Conservation (phyloP, 2,797 vertebrate species). For the Lepus townsendii region DNA sequence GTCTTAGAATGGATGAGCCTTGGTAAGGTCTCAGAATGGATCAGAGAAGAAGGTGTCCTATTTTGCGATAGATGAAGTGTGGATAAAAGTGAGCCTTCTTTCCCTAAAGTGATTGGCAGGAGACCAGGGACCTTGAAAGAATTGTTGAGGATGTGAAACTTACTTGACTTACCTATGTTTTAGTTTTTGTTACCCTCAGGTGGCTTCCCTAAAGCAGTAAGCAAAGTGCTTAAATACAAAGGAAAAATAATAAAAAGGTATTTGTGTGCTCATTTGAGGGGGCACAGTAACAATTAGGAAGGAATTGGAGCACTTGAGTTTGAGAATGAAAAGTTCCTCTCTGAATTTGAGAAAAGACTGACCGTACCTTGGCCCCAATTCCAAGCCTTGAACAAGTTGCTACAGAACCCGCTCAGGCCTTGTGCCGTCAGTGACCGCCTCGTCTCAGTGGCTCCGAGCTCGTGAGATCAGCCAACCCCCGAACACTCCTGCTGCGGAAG, state of each 20-base stretch:
- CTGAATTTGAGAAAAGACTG: not conserved
- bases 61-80: not conserved
- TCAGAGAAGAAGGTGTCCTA: not conserved
- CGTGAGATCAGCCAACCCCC: not conserved
- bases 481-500: not conserved
- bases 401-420: not conserved
- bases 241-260: not conserved
- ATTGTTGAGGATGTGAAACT: not conserved
- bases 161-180: not conserved
- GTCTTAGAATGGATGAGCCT: not conserved
- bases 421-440: not conserved
- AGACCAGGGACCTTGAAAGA: not conserved
- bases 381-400: not conserved
- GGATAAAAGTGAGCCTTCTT: not conserved
- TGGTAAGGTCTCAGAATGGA: not conserved
- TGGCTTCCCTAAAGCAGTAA: conserved; percentile 36
- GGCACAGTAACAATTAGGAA: not conserved
- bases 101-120: not conserved
- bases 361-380: not conserved
- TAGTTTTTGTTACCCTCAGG: not conserved
- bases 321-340: conserved; percentile 17
- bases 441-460: not conserved
- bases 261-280: not conserved
- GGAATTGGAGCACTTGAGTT: not conserved
- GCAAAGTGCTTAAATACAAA: not conserved